phyloP scores from a whole-genome alignment of 2,797 vertebrate genomes.

The Liparis tanakae region DNA sequence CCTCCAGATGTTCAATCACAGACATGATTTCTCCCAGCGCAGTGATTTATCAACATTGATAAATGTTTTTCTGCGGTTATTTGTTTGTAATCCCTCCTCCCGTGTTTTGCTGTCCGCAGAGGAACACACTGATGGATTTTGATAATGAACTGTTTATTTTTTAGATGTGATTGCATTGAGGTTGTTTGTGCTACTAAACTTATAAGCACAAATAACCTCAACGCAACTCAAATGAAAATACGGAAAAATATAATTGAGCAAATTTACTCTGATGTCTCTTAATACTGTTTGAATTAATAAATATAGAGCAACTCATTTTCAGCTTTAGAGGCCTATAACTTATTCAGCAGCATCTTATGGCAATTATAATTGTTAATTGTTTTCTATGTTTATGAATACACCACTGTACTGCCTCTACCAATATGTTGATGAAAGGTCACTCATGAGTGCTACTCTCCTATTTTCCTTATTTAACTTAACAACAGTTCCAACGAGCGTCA shows the following conservation, averaged over 20 bases:
- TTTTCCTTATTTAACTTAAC: constrained; percentile 13
- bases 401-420: not conserved
- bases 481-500: not conserved
- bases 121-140: not conserved
- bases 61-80: not conserved
- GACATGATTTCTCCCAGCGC: constrained; percentile 4
- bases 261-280: not conserved
- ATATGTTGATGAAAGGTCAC: constrained; percentile 8
- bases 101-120: constrained; percentile 3
- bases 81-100: constrained; percentile 13
- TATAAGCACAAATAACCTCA: not conserved
- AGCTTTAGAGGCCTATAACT: not conserved
- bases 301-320: not conserved
- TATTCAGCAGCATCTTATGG: not conserved
- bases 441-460: constrained; percentile 4
- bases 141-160: constrained; percentile 7
- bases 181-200: constrained; percentile 4
- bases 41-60: constrained; percentile 19
- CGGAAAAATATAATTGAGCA: not conserved
- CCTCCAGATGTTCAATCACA: constrained; percentile 25
- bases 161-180: not conserved
- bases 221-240: not conserved
- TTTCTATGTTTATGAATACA: not conserved
- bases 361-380: not conserved
- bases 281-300: constrained; percentile 12